phyloP scores from a whole-genome alignment of 2,113 vertebrate species.

The Colinus virginianus region DNA sequence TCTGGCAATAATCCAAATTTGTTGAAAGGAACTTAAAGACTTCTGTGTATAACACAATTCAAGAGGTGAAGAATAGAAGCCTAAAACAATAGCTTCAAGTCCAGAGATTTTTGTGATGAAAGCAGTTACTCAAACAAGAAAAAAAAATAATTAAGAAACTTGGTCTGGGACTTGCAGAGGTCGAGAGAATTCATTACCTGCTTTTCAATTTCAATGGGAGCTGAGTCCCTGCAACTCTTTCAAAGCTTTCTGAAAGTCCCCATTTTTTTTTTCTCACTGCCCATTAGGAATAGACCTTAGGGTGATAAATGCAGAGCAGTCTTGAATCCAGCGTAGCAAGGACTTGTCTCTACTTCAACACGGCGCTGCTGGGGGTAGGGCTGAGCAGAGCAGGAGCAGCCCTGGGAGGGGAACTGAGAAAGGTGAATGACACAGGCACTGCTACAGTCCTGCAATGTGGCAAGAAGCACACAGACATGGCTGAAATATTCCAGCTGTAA shows the following conservation, averaged over 20 bases:
- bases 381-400: background rate
- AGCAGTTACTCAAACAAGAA: constrained; percentile 47
- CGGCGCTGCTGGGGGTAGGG: background rate
- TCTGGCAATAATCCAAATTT: constrained; percentile 71
- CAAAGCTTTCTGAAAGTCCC: constrained; percentile 35
- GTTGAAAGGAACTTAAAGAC: constrained; percentile 72
- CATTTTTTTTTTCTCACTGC: constrained; percentile 20
- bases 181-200: constrained; percentile 62
- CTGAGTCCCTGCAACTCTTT: background rate
- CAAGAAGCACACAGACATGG: background rate
- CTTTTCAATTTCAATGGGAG: constrained; percentile 55
- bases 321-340: background rate
- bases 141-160: constrained; percentile 61
- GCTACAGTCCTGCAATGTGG: background rate
- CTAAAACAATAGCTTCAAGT: constrained; percentile 67
- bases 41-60: constrained; percentile 60
- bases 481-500: background rate
- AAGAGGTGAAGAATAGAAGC: constrained; percentile 70
- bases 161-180: constrained; percentile 43
- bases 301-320: background rate
- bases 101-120: constrained; percentile 32
- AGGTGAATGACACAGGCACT: background rate
- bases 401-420: background rate
- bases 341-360: background rate
- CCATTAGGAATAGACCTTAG: background rate